Evolutionary conservation across 2,797 vertebrate genomes (phyloP).

Genomic region (Syncerus caffer): DNA sequence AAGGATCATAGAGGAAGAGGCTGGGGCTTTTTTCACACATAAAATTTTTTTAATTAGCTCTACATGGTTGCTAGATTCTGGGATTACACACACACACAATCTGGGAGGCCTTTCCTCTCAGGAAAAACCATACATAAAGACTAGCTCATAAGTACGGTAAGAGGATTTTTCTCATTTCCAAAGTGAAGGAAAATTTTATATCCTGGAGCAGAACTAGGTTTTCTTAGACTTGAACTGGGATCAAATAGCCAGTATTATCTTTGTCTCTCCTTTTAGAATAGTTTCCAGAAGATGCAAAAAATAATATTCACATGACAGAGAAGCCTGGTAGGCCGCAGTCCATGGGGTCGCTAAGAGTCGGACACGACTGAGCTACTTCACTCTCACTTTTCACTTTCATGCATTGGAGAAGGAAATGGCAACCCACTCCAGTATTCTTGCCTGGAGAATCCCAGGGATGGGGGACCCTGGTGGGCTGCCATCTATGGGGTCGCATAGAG

Average conservation of each 20-base stretch:
- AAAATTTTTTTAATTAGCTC: background rate
- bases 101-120: background rate
- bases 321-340: too few relatives aligned
- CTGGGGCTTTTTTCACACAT: background rate
- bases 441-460: too few relatives aligned
- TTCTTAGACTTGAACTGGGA: background rate
- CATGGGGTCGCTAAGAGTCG: too few relatives aligned
- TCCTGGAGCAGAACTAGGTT: background rate
- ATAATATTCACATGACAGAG: background rate
- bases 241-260: background rate
- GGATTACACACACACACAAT: background rate
- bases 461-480: too few relatives aligned
- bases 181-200: background rate
- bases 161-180: slow-evolving; percentile 26
- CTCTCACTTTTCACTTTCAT: too few relatives aligned
- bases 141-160: background rate
- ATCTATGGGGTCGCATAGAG: too few relatives aligned
- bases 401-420: too few relatives aligned
- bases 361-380: too few relatives aligned
- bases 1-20: background rate
- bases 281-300: slow-evolving; percentile 23
- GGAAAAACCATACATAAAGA: background rate
- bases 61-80: background rate
- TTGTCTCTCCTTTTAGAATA: slow-evolving; percentile 1
- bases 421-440: too few relatives aligned